Evolutionary conservation across 64 coral and sea anemone genomes (phyloP).

Genomic region (Anthopleura sola): DNA sequence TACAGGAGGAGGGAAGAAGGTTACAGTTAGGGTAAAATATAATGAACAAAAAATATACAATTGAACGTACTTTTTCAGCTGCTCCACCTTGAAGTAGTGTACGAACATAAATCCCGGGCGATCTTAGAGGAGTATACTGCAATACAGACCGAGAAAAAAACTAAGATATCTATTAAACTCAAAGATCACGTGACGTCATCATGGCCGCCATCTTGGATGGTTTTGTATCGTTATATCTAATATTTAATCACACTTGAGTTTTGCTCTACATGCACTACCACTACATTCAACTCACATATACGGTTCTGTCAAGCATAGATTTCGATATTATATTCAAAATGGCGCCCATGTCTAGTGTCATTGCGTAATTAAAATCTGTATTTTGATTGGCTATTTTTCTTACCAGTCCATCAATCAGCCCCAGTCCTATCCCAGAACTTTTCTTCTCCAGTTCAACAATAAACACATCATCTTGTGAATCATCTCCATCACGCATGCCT

Average conservation of each 20-base stretch:
- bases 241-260: no score
- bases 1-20: no score
- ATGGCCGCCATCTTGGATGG: no score
- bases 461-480: slow-evolving; percentile 96
- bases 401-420: slow-evolving; percentile 96
- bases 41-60: no score
- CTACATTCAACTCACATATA: no score
- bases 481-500: slow-evolving; percentile 80
- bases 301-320: not conserved
- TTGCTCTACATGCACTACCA: no score
- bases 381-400: slow-evolving; percentile 1
- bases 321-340: no score
- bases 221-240: no score
- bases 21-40: no score
- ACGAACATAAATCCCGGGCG: slow-evolving; percentile 89
- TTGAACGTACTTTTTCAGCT: slow-evolving; percentile 49
- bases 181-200: not conserved
- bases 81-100: slow-evolving; percentile 79
- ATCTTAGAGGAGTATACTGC: slow-evolving; percentile 91
- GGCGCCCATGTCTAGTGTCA: not conserved
- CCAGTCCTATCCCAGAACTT: slow-evolving; percentile 79
- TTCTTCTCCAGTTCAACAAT: slow-evolving; percentile 87
- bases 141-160: not conserved
- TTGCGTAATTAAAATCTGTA: not conserved
- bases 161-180: not conserved